Percentiles rank a stretch among this genome's conserved stretches.
These are phyloP conservation scores for Anolis apletophallus DNA, from an alignment of 2,797 vertebrate genomes.

Conservation along the genomic window DNA sequence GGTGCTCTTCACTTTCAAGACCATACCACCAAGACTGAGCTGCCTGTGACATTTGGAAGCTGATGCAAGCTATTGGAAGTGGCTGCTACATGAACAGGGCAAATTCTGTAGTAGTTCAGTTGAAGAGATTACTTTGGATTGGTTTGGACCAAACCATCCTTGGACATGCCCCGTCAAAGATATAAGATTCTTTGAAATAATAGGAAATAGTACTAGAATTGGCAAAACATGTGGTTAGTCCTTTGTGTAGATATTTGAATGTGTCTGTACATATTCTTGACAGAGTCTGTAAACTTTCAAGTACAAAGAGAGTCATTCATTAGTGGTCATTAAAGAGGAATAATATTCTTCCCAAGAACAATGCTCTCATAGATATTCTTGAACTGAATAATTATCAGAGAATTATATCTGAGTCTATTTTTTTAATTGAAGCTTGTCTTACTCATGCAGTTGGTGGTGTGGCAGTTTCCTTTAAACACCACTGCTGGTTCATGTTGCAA, in stretches of 20 bases:
- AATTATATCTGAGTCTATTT: neutral
- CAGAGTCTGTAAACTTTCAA: fast-evolving
- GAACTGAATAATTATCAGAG: neutral
- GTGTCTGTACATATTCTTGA: fast-evolving
- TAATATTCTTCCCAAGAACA: neutral
- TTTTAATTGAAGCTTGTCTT: neutral
- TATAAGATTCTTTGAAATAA: neutral
- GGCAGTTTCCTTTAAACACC: neutral
- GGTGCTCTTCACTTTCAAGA: neutral
- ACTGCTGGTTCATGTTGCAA: neutral
- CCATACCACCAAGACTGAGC: neutral
- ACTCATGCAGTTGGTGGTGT: neutral
- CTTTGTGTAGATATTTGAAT: neutral
- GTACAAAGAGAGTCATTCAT: neutral
- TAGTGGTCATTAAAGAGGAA: neutral
- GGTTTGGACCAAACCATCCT: neutral
- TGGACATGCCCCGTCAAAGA: neutral
- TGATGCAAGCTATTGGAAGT: neutral
- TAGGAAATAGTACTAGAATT: neutral
- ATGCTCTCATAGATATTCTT: neutral
- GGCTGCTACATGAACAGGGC: neutral
- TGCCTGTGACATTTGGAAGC: neutral
- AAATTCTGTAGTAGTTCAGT: neutral
- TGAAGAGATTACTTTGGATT: neutral
- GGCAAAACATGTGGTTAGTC: neutral